Percentiles rank a stretch among this genome's conserved stretches.
Evolutionary conservation across 2,888 invertebrate species (phyloP).

Genomic region (Notodonta ziczac): DNA sequence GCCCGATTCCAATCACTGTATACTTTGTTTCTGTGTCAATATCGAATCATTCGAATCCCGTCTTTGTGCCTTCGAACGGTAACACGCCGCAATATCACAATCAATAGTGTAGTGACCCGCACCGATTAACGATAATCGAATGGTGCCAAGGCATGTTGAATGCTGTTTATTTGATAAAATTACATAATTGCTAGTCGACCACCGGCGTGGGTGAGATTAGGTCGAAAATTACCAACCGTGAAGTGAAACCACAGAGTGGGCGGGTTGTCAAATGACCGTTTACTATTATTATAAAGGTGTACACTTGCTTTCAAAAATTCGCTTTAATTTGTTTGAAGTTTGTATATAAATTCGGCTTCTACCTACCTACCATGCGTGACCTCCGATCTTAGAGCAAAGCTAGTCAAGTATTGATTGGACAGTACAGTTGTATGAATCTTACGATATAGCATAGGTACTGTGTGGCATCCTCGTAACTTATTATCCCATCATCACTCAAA

Average conservation of each 20-base stretch:
- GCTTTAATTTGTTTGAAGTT: no score
- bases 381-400: no score
- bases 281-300: conserved; percentile 6
- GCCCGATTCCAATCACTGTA: no score
- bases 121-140: conserved; percentile 36
- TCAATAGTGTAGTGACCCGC: conserved; percentile 36
- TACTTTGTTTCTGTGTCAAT: no score
- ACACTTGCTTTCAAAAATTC: no score
- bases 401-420: no score
- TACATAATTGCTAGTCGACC: conserved; percentile 48
- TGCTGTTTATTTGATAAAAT: conserved; percentile 50
- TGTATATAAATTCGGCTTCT: no score
- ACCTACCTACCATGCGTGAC: no score
- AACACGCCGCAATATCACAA: conserved; percentile 31
- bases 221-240: conserved; percentile 37
- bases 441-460: neutral
- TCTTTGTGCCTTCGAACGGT: conserved; percentile 6
- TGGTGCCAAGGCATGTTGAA: conserved; percentile 32
- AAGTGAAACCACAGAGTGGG: conserved; percentile 29
- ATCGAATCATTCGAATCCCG: no score
- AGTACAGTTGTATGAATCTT: no score
- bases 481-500: conserved; percentile 1
- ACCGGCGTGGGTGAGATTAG: conserved; percentile 49
- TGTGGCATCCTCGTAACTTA: neutral
- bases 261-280: conserved; percentile 33